phyloP scores from a whole-genome alignment of 1,140 invertebrate genomes.

The Euwallacea similis region DNA sequence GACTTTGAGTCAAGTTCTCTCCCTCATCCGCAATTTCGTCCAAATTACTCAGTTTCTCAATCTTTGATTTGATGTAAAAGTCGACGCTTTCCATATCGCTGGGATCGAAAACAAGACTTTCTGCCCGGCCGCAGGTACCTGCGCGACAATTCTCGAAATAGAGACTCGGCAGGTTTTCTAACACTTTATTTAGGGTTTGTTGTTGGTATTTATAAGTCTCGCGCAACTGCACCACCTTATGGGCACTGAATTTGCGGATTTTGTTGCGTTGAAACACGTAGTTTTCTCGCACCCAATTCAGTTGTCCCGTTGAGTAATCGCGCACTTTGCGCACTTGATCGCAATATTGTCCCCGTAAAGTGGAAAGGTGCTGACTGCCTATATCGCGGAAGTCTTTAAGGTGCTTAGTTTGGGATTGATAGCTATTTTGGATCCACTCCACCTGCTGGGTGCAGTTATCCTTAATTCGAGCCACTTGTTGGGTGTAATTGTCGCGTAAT shows the following conservation, averaged over 20 bases:
- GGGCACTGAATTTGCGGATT: slow-evolving; percentile 90
- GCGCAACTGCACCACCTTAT: slow-evolving; percentile 82
- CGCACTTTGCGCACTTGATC: slow-evolving; percentile 87
- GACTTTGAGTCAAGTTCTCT: slow-evolving; percentile 63
- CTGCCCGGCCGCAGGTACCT: slow-evolving; percentile 79
- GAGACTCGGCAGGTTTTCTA: slow-evolving; percentile 90
- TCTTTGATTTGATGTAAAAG: slow-evolving; percentile 67
- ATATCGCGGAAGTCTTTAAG: slow-evolving; percentile 87
- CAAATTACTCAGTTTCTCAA: slow-evolving; percentile 57
- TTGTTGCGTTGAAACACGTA: slow-evolving; percentile 93
- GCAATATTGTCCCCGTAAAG: slow-evolving; percentile 87
- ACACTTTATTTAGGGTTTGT: slow-evolving; percentile 88
- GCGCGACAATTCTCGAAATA: slow-evolving; percentile 92
- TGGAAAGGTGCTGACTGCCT: slow-evolving; percentile 81
- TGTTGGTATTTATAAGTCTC: slow-evolving; percentile 96
- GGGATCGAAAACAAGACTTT: slow-evolving; percentile 74
- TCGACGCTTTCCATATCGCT: slow-evolving; percentile 63
- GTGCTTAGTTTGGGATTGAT: slow-evolving; percentile 83
- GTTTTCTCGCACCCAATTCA: slow-evolving; percentile 91
- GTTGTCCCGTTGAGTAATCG: slow-evolving; percentile 84
- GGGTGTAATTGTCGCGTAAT: slow-evolving; percentile 87
- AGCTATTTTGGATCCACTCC: slow-evolving; percentile 91
- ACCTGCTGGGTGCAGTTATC: slow-evolving; percentile 92
- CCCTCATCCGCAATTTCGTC: slow-evolving; percentile 51
- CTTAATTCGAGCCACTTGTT: slow-evolving; percentile 82